Conservation (phyloP, 2,888 invertebrate genomes). For the Parnassius orleans region DNA sequence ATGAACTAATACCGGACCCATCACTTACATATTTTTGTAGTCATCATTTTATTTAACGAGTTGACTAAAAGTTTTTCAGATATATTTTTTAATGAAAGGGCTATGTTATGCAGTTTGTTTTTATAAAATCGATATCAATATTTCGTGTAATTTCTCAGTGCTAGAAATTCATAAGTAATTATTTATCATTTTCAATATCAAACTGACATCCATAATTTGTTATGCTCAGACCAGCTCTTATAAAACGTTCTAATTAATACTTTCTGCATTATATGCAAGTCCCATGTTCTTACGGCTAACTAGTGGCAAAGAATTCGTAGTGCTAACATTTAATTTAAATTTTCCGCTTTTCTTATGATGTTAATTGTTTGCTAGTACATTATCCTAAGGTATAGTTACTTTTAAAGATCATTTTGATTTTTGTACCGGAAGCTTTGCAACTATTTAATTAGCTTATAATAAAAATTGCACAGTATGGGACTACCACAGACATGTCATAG, state of each 20-base stretch:
- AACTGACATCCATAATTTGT: background rate
- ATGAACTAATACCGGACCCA: no score
- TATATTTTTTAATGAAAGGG: no score
- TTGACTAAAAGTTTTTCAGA: no score
- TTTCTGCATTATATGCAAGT: background rate
- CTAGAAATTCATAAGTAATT: no score
- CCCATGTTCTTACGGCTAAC: background rate
- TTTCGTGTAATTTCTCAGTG: no score
- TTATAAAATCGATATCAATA: no score
- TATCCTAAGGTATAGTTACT: background rate
- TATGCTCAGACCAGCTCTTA: slow-evolving; percentile 3
- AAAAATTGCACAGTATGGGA: slow-evolving; percentile 2
- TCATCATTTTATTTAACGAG: no score
- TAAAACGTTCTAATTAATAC: slow-evolving; percentile 1
- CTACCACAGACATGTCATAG: background rate
- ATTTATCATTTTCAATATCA: no score
- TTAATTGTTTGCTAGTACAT: slow-evolving; percentile 12
- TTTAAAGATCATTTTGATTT: background rate
- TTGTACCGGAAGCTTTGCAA: slow-evolving; percentile 9
- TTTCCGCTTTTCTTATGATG: slow-evolving; percentile 7
- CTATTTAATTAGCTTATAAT: slow-evolving; percentile 1
- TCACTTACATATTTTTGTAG: no score
- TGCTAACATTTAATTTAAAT: slow-evolving; percentile 4
- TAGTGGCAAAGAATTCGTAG: background rate
- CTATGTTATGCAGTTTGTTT: no score